Conservation (phyloP, 2,113 vertebrate species). For the Recurvirostra avosetta region DNA sequence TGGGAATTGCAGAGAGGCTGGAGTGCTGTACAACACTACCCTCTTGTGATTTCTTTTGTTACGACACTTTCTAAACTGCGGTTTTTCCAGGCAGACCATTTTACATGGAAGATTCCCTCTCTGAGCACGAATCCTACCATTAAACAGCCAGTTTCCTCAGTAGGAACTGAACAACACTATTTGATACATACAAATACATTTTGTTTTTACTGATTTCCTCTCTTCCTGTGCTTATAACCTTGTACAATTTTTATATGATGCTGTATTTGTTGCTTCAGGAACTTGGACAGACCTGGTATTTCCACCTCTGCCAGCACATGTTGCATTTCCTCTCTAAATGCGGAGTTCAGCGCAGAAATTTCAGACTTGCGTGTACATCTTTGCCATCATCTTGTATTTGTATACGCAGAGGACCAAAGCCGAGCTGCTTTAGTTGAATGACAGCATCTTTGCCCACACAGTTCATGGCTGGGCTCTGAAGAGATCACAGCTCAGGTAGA, state of each 20-base stretch:
- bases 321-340: neutral
- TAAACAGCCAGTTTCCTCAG: neutral
- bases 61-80: neutral
- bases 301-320: neutral
- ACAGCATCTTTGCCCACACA: neutral
- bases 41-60: conserved; percentile 73
- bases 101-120: neutral
- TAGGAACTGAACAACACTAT: neutral
- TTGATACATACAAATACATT: neutral
- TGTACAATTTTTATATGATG: neutral
- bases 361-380: neutral
- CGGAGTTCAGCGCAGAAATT: neutral
- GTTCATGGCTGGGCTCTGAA: neutral
- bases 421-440: neutral
- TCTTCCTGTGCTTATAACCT: neutral
- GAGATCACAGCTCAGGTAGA: neutral
- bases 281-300: neutral
- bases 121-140: neutral
- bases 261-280: neutral
- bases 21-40: conserved; percentile 73
- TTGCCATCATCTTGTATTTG: neutral
- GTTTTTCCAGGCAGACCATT: neutral
- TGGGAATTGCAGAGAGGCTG: neutral
- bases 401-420: neutral
- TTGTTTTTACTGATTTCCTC: neutral